These are phyloP conservation scores for Hoplodrina blanda DNA, from an alignment of 2,888 invertebrate genomes.

Conservation along the genomic window DNA sequence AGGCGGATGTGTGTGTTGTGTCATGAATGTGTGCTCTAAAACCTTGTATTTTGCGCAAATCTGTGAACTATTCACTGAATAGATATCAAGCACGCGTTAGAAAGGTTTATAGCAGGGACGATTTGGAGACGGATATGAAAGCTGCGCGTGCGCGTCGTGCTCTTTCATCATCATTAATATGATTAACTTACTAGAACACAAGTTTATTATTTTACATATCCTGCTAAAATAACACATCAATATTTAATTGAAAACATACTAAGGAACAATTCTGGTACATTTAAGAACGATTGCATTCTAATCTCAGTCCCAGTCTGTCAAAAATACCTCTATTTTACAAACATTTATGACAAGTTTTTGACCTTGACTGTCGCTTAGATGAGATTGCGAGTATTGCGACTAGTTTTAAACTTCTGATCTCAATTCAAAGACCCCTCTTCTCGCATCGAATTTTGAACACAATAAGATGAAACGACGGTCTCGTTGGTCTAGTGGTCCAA, in stretches of 20 bases:
- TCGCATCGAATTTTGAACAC: background rate
- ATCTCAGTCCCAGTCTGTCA: too few species aligned
- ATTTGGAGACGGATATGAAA: background rate
- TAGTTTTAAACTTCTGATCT: too few species aligned
- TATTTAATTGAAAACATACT: too few species aligned
- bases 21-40: conserved; percentile 1
- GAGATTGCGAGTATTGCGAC: too few species aligned
- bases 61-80: background rate
- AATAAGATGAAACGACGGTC: background rate
- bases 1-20: conserved; percentile 7
- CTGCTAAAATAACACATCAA: background rate
- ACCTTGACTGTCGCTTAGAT: too few species aligned
- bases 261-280: too few species aligned
- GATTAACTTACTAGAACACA: background rate
- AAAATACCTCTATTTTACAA: too few species aligned
- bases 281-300: too few species aligned
- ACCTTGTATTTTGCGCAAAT: background rate
- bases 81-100: too few species aligned
- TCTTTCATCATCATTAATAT: background rate
- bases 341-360: too few species aligned
- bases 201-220: background rate
- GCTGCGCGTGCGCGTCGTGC: background rate
- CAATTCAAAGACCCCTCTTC: too few species aligned
- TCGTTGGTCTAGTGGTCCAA: too few species aligned
- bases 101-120: background rate